phyloP scores from a whole-genome alignment of 1,140 invertebrate species.

The Pachypeltis micranthus region DNA sequence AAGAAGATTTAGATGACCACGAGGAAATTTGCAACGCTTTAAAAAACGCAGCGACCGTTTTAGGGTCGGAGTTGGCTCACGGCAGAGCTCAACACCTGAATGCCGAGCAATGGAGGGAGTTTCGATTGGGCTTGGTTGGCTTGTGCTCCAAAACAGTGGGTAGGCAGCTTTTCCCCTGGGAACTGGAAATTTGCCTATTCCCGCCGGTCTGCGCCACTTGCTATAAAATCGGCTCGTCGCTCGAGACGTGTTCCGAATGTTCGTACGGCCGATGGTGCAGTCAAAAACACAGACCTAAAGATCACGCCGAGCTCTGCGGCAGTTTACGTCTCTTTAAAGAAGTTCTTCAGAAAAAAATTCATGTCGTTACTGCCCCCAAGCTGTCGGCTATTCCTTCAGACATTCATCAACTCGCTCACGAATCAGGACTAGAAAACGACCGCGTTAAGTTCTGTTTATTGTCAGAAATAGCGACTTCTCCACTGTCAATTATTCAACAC shows the following conservation, averaged over 20 bases:
- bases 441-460: not conserved
- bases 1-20: slow-evolving; percentile 6
- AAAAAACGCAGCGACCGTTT: not conserved
- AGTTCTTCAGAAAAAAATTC: not conserved
- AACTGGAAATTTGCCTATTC: slow-evolving; percentile 5
- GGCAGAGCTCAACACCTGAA: slow-evolving; percentile 11
- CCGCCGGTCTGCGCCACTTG: slow-evolving; percentile 8
- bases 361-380: not conserved
- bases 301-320: not conserved
- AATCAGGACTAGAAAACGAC: not conserved
- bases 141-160: not conserved
- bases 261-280: not conserved
- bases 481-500: not conserved
- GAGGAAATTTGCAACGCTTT: slow-evolving; percentile 14
- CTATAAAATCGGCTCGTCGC: not conserved
- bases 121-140: not conserved
- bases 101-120: slow-evolving; percentile 2
- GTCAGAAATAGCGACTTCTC: not conserved
- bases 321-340: not conserved
- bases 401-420: not conserved
- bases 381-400: not conserved
- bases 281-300: not conserved
- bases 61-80: not conserved
- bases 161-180: not conserved
- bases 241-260: not conserved